Evolutionary conservation across 53 echinoderm and acorn worm genomes (phyloP), one percentile per base, ranked within the genome.

Genomic region (Pentamera pediparva): DNA sequence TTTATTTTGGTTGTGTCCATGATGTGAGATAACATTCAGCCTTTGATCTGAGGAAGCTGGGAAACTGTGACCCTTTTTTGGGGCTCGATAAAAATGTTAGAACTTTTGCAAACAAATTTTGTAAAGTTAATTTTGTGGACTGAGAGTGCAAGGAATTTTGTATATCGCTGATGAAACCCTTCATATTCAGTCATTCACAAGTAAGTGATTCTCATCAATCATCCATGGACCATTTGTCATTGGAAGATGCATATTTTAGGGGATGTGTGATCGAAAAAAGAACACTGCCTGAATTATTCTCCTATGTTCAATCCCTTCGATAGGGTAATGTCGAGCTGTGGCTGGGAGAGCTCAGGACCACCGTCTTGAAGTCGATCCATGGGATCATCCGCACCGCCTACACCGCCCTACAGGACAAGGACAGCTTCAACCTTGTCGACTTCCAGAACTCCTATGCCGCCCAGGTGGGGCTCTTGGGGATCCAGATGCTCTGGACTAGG

Each of bases 401-500:
- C 74, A 54, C 91, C 2, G 86, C 86, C 28, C 84, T 96, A 39
- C 75, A 76, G 21, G 96, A 96, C 78, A 91, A 91, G 65, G 96
- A 96, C 60, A 91, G 83, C 81, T 96, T 96, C 60, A 96, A 96
- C 72, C 76, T 91, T 69, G 91, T 96, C 4, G 96, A 96, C 80
- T 96, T 84, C 74, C 79, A 96, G 86, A 91, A 83, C 47, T 78
- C 88, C 0, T 96, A 96, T 65, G 85, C 96, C n/a, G 96, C 91
- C 21, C 96, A 96, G 81, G 86, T 96, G 3, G 96, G 96, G 13
- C 79, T 96, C 69, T 80, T 96, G 31, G 96, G 88, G 25, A 85
- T 96, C 6, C 96, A 96, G 86, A 96, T 96, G 91, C 70, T 96
- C 32, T 96, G 96, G 96, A 96, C 96, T 19, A 91, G 91, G 69